A percentile compares a stretch with the other conserved stretches of the same genome.
Evolutionary conservation across 2,113 vertebrate species (phyloP).

Genomic region (Festucalex cinctus): DNA sequence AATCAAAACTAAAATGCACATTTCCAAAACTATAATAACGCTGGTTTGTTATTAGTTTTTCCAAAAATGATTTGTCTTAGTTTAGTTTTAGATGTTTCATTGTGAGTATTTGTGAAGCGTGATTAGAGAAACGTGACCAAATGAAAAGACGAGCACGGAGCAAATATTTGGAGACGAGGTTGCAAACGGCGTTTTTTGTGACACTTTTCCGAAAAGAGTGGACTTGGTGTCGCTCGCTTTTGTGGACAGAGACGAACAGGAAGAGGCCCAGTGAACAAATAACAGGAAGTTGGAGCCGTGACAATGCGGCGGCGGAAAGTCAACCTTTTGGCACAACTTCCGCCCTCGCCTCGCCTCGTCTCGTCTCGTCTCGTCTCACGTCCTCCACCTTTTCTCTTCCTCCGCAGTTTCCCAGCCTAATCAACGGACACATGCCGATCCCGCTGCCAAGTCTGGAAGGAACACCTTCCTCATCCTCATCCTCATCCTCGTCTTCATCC

Average conservation of each 20-base stretch:
- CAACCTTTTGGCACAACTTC: slow-evolving; percentile 43
- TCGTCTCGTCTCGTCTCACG: slow-evolving; percentile 48
- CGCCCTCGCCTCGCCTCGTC: slow-evolving; percentile 29
- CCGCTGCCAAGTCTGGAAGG: slow-evolving; percentile 87
- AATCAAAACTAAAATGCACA: too few species aligned
- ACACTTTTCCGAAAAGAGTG: background rate
- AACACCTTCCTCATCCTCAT: slow-evolving; percentile 85
- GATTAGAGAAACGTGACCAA: too few species aligned
- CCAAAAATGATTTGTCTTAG: too few species aligned
- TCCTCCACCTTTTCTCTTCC: slow-evolving; percentile 53
- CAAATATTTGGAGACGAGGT: too few species aligned
- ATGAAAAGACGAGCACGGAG: too few species aligned
- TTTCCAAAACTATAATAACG: too few species aligned
- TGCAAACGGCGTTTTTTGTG: background rate
- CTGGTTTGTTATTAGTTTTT: too few species aligned
- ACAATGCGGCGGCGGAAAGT: slow-evolving; percentile 71
- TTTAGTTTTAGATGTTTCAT: too few species aligned
- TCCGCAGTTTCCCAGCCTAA: slow-evolving; percentile 88
- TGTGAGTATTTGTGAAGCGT: too few species aligned
- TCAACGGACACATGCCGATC: slow-evolving; percentile 89
- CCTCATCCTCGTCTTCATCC: slow-evolving; percentile 81
- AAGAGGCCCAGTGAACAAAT: slow-evolving; percentile 54
- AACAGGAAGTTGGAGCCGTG: slow-evolving; percentile 63
- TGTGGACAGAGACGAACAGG: slow-evolving; percentile 52
- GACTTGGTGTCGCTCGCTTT: too few species aligned